Evolutionary conservation across 2,888 invertebrate genomes (phyloP), one percentile per base, ranked within the genome.

Genomic region (Fabriciana adippe): DNA sequence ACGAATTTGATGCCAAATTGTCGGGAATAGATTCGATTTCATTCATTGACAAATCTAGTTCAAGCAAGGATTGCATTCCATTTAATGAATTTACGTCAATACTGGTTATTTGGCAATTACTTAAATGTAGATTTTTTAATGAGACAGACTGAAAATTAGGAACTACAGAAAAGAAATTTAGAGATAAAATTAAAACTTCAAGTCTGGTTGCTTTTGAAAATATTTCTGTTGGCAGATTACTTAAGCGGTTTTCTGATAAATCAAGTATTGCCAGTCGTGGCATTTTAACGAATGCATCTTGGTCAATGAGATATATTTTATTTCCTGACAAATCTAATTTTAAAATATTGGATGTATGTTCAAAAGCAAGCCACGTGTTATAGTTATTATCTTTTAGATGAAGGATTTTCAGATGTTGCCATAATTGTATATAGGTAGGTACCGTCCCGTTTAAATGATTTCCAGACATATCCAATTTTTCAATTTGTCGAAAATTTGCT

Each of bases 221-320:
- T 3, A 94, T 86, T 55, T 90, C 89, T 3, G 92, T 81, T 70
- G 94, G 92, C 69, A 96, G 81, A 31, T 89, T 81, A 15, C 93
- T 87, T 61, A 96, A 90, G 82, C 94, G 94, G 80, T 96, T 96
- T 76, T 93, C 94, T 0, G 96, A 95, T 76, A 96, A 85, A 82
- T 96, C 95, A 16, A 96, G 82, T 41, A 85, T 85, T 63, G 92
- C 90, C 47, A 96, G 83, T 62, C 91, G 85, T 51, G 90, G 84
- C 73, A 96, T 84, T 55, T 89, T 90, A 21, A 81, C 82, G 79
- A 96, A 96, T 0, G 95, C 93, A 66, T 93, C 92, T 55, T 87
- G 84, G 55, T 95, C 94, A 21, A 96, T 86, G 1, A 80, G 83
- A 50, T 90, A 93, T 60, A 96, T 93, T 64, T 94, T 93, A 80